Percentiles rank a stretch among this genome's conserved stretches.
phyloP scores from a whole-genome alignment of 2,888 invertebrate species.

The Amphipyra tragopoginis region DNA sequence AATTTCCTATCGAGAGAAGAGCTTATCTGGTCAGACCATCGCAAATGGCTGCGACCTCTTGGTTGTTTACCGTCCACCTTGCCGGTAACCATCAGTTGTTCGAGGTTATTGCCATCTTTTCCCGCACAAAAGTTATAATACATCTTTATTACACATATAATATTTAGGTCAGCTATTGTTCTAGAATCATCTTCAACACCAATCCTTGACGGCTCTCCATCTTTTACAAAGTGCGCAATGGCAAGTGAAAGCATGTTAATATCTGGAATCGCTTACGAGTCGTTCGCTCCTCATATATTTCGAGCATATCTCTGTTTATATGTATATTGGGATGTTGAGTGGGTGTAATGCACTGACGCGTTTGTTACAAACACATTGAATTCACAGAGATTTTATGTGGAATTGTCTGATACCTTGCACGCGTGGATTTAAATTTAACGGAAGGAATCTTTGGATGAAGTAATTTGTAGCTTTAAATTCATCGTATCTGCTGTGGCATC shows the following conservation, averaged over 20 bases:
- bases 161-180: background rate
- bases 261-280: constrained; percentile 43
- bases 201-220: constrained; percentile 17
- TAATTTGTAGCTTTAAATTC: background rate
- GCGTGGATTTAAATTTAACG: constrained; percentile 4
- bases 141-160: too few relatives aligned
- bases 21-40: too few relatives aligned
- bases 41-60: too few relatives aligned
- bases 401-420: constrained; percentile 45
- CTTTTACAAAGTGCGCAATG: constrained; percentile 34
- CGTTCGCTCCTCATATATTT: constrained; percentile 63
- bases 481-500: background rate
- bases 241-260: constrained; percentile 44
- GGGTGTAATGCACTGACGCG: constrained; percentile 65
- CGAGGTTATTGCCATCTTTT: too few relatives aligned
- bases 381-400: constrained; percentile 48
- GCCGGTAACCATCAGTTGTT: too few relatives aligned
- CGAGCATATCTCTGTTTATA: constrained; percentile 67
- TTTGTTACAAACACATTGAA: constrained; percentile 34
- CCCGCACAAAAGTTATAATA: too few relatives aligned
- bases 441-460: constrained; percentile 1
- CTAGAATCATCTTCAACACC: background rate
- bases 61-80: too few relatives aligned
- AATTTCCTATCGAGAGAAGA: too few relatives aligned
- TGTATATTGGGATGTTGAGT: constrained; percentile 66